phyloP scores from a whole-genome alignment of 2,888 invertebrate genomes.

The Bombylius discolor region DNA sequence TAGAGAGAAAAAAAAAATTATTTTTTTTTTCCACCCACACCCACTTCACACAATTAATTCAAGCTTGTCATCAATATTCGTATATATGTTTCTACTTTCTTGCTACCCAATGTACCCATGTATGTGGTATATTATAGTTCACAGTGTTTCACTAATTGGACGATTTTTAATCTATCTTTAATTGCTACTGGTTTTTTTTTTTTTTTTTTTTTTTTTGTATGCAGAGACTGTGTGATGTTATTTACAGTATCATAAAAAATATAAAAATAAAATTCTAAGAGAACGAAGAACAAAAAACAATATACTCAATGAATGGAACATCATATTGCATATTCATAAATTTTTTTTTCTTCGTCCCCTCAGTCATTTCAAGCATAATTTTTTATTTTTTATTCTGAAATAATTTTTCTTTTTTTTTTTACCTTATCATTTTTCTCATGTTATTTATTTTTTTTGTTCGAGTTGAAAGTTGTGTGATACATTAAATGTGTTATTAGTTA shows the following conservation, averaged over 20 bases:
- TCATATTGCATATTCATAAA: constrained; percentile 2
- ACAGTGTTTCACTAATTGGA: constrained; percentile 17
- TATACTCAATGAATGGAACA: not conserved
- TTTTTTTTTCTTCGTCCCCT: not conserved
- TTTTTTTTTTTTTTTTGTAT: too few relatives aligned
- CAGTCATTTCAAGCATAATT: too few relatives aligned
- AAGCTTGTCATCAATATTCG: too few relatives aligned
- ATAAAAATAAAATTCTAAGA: too few relatives aligned
- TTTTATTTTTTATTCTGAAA: not conserved
- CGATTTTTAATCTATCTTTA: constrained; percentile 18
- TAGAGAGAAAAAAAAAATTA: too few relatives aligned
- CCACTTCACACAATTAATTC: too few relatives aligned
- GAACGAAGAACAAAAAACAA: not conserved
- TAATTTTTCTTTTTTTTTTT: not conserved
- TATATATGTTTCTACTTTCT: too few relatives aligned
- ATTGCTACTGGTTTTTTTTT: not conserved
- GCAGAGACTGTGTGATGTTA: too few relatives aligned
- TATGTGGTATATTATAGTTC: too few relatives aligned
- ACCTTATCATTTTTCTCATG: not conserved
- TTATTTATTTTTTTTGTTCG: not conserved
- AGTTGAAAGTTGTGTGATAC: not conserved
- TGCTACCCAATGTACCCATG: too few relatives aligned
- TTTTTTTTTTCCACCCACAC: too few relatives aligned
- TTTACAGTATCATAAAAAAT: too few relatives aligned
- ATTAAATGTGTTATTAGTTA: constrained; percentile 7